Percentiles rank a stretch among this genome's conserved stretches.
phyloP scores from a whole-genome alignment of 2,797 vertebrate genomes.

The Myripristis murdjan region DNA sequence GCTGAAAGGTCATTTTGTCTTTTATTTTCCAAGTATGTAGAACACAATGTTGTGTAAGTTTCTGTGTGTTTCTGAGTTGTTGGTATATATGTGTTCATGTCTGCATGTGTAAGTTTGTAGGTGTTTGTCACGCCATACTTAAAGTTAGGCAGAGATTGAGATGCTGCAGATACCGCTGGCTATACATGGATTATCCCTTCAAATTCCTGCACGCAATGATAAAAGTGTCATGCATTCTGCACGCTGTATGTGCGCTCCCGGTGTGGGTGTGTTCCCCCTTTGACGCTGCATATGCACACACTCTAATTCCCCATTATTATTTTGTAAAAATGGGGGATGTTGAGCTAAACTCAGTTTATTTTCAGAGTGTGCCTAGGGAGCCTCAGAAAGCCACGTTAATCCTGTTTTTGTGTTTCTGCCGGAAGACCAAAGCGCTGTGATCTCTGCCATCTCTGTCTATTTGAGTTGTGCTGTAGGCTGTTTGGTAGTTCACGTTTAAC shows the following conservation, averaged over 20 bases:
- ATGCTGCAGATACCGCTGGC: conserved; percentile 57
- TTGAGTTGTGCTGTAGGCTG: conserved; percentile 48
- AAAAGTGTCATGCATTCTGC: conserved; percentile 29
- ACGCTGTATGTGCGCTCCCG: conserved; percentile 21
- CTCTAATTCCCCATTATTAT: conserved; percentile 42
- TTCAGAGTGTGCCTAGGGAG: conserved; percentile 39
- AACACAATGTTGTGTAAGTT: conserved; percentile 20
- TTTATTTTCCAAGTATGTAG: conserved; percentile 49
- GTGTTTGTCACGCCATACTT: conserved; percentile 48
- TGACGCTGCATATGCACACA: conserved; percentile 13
- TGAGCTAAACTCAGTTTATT: conserved; percentile 58
- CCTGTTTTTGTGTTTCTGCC: conserved; percentile 49
- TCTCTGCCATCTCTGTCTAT: conserved; percentile 40
- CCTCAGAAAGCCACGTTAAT: conserved; percentile 50
- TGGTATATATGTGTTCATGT: conserved; percentile 12
- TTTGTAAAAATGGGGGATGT: conserved; percentile 24
- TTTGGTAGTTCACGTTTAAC: conserved; percentile 55
- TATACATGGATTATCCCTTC: conserved; percentile 47
- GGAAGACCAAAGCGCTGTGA: conserved; percentile 27
- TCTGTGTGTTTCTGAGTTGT: conserved; percentile 7
- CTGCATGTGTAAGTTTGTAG: conserved; percentile 14
- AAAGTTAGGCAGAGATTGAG: conserved; percentile 29
- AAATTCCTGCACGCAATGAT: conserved; percentile 60
- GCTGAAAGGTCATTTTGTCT: conserved; percentile 52
- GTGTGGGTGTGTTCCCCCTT: conserved; percentile 21